phyloP scores from a whole-genome alignment of 2,888 invertebrate genomes.

The Eudasyphora cyanicolor region DNA sequence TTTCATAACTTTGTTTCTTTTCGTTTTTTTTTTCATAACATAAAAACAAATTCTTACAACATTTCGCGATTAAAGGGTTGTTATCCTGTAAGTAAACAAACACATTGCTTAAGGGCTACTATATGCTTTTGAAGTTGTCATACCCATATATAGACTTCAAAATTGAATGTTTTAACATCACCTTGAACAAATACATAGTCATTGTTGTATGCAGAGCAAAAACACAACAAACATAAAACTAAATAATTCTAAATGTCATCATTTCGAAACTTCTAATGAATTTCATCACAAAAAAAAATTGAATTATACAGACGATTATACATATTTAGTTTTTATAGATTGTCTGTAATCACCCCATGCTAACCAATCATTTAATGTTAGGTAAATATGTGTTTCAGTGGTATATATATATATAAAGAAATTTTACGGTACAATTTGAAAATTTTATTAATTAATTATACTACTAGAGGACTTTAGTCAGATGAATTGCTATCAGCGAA shows the following conservation, averaged over 20 bases:
- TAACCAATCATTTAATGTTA: conserved; percentile 22
- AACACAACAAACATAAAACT: no score
- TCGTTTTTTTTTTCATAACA: conserved; percentile 55
- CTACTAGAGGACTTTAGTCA: no score
- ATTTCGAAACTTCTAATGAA: neutral
- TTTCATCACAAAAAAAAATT: neutral
- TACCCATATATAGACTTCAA: no score
- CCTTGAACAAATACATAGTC: conserved; percentile 43
- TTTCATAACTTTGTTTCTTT: conserved; percentile 40
- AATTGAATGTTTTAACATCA: conserved; percentile 52
- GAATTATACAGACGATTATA: conserved; percentile 27
- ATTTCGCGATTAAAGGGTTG: conserved; percentile 51
- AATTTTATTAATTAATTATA: conserved; percentile 24
- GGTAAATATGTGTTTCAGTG: neutral
- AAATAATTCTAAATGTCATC: conserved; percentile 18
- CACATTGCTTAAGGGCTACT: neutral
- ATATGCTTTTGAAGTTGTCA: neutral
- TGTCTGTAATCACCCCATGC: conserved; percentile 11
- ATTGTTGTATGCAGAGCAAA: conserved; percentile 60
- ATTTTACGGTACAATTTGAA: conserved; percentile 42
- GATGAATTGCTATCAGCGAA: no score
- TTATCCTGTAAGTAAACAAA: conserved; percentile 63
- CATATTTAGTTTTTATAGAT: conserved; percentile 36
- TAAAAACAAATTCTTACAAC: conserved; percentile 2
- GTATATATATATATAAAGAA: neutral